A percentile compares a stretch with the other conserved stretches of the same genome.
Evolutionary conservation across 1,140 invertebrate species (phyloP).

Genomic region (Yoshiicerus persimilis): DNA sequence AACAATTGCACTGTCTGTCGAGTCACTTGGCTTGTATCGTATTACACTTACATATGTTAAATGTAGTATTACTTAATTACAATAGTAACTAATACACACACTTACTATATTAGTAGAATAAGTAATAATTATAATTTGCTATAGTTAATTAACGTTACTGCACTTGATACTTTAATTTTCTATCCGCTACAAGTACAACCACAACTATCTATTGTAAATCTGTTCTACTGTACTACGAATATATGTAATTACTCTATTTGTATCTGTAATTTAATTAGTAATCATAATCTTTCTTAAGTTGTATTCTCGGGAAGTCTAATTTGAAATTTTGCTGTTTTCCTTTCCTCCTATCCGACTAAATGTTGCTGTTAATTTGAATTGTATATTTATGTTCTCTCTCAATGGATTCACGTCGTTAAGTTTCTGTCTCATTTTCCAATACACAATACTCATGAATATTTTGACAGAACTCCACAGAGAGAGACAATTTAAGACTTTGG

Average conservation of each 20-base stretch:
- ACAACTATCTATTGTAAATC: neutral
- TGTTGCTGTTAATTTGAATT: neutral
- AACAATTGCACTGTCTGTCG: neutral
- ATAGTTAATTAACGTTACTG: neutral
- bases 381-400: neutral
- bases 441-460: neutral
- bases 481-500: too few species aligned
- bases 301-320: slow-evolving; percentile 13
- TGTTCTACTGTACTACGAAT: too few species aligned
- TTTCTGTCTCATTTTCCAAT: neutral
- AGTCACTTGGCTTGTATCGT: neutral
- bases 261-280: neutral
- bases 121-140: neutral
- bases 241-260: neutral
- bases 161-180: neutral
- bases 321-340: neutral
- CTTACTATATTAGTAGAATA: neutral
- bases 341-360: neutral
- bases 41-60: neutral
- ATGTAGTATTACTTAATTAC: neutral
- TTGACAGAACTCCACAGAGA: neutral
- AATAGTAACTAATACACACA: neutral
- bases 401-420: neutral
- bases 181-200: neutral
- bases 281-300: slow-evolving; percentile 10